A percentile compares a stretch with the other conserved stretches of the same genome.
Evolutionary conservation across 2,888 invertebrate genomes (phyloP).

Genomic region (Saturnia japonica): DNA sequence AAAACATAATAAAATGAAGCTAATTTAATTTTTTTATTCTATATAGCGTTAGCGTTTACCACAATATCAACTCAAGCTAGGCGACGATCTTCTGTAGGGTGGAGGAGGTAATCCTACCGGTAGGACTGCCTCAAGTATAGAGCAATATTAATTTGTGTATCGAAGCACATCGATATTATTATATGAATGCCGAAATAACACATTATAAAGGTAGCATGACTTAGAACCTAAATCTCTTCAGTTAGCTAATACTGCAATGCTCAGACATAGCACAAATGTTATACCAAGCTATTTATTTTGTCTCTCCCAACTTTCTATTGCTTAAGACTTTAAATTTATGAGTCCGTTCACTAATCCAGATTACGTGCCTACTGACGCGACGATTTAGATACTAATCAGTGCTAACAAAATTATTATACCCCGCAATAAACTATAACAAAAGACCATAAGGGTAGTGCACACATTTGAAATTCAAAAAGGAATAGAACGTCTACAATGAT

Average conservation of each 20-base stretch:
- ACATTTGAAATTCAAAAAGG: slow-evolving; percentile 1
- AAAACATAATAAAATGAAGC: slow-evolving; percentile 24
- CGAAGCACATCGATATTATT: too few relatives aligned
- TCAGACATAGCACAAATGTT: not conserved
- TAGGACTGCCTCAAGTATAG: too few relatives aligned
- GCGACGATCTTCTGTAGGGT: too few relatives aligned
- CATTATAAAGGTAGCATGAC: not conserved
- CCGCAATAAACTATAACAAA: slow-evolving; percentile 34
- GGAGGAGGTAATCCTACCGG: too few relatives aligned
- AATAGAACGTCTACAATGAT: too few relatives aligned
- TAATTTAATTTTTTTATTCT: too few relatives aligned
- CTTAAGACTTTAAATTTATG: slow-evolving; percentile 34
- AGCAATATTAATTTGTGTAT: too few relatives aligned
- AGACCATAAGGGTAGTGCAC: slow-evolving; percentile 23
- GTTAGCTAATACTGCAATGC: not conserved
- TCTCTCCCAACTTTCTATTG: slow-evolving; percentile 33
- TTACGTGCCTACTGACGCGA: slow-evolving; percentile 40
- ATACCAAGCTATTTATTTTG: slow-evolving; percentile 17
- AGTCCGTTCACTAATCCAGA: slow-evolving; percentile 37
- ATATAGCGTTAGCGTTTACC: too few relatives aligned
- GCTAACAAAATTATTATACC: slow-evolving; percentile 53
- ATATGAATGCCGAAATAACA: not conserved
- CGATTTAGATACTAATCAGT: slow-evolving; percentile 45
- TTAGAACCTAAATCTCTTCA: not conserved
- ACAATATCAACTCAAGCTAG: too few relatives aligned